Evolutionary conservation across 2,888 invertebrate genomes (phyloP).

Genomic region (Atethmia centrago): DNA sequence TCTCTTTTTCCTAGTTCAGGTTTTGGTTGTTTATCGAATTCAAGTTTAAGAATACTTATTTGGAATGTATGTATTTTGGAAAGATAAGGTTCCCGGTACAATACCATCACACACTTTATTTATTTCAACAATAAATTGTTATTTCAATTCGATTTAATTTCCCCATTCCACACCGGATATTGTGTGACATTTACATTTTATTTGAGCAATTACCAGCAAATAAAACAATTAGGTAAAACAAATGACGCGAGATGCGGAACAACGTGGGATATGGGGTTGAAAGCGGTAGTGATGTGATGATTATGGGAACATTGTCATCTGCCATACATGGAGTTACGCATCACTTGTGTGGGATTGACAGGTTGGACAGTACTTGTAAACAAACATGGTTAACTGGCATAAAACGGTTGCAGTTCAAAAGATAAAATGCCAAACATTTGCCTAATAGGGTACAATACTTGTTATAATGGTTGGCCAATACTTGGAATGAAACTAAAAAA

Average conservation of each 20-base stretch:
- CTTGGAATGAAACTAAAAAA: not conserved
- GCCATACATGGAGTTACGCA: constrained; percentile 74
- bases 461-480: no score
- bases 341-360: constrained; percentile 79
- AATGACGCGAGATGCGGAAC: constrained; percentile 76
- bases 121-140: not conserved
- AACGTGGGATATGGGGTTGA: constrained; percentile 81
- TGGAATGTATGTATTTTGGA: not conserved
- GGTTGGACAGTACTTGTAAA: constrained; percentile 22
- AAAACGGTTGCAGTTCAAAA: not conserved
- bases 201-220: constrained; percentile 79
- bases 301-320: constrained; percentile 88
- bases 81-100: not conserved
- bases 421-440: not conserved
- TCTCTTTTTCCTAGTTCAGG: not conserved
- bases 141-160: constrained; percentile 22
- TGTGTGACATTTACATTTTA: constrained; percentile 73
- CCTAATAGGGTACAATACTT: not conserved
- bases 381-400: constrained; percentile 20
- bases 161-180: constrained; percentile 71
- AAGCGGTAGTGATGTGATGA: constrained; percentile 70
- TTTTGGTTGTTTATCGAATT: not conserved
- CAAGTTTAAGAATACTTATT: not conserved
- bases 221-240: constrained; percentile 85
- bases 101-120: not conserved